A percentile compares a stretch with the other conserved stretches of the same genome.
Evolutionary conservation across 2,113 vertebrate genomes (phyloP).

Genomic region (Origma solitaria): DNA sequence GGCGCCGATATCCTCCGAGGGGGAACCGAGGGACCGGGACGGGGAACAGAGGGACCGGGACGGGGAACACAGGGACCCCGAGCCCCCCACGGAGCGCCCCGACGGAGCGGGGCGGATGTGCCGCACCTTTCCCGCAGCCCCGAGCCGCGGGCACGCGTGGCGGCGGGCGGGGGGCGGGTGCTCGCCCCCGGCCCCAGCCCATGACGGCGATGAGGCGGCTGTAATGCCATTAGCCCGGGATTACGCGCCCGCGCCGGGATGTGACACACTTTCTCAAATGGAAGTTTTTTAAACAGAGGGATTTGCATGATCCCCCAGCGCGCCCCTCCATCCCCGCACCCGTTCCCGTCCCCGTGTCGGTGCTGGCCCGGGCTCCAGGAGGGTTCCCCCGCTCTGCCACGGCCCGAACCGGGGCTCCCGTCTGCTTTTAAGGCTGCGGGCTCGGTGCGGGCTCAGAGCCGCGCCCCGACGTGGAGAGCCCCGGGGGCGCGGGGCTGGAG

Average conservation of each 20-base stretch:
- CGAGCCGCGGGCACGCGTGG: not conserved
- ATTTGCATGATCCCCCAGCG: not conserved
- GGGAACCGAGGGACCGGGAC: rapidly evolving
- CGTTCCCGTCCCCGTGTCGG: not conserved
- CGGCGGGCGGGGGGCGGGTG: not conserved
- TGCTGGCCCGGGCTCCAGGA: not conserved
- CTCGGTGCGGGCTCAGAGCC: not conserved
- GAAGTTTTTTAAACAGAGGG: slow-evolving; percentile 55
- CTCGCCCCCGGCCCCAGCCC: not conserved
- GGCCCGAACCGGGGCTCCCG: not conserved
- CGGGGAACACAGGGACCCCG: too few species aligned
- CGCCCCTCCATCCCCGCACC: not conserved
- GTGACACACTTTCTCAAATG: slow-evolving; percentile 48
- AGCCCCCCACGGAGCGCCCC: not conserved
- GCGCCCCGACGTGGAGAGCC: not conserved
- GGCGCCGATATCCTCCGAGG: rapidly evolving
- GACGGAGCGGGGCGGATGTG: not conserved
- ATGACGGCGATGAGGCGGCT: slow-evolving; percentile 6
- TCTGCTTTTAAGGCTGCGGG: not conserved
- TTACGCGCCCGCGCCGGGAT: slow-evolving; percentile 24
- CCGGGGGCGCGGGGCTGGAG: not conserved
- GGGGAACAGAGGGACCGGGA: too few species aligned
- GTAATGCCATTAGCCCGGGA: slow-evolving; percentile 35
- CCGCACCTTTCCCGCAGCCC: not conserved
- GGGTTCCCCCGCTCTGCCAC: not conserved